Conservation (phyloP, 1,140 invertebrate genomes). For the Drosophila nannoptera region DNA sequence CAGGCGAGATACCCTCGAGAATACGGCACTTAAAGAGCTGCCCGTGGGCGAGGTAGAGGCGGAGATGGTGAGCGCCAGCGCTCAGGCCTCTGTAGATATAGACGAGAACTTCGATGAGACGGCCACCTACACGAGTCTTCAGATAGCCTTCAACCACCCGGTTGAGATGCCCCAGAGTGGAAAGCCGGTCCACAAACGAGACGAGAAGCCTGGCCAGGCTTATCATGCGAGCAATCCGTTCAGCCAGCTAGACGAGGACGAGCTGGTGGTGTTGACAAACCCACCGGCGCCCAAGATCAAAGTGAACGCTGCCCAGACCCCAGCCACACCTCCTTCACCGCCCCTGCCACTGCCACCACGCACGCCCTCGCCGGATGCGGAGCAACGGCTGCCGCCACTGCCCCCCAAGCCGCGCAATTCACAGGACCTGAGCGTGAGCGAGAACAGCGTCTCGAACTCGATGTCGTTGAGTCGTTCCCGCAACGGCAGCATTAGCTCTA, state of each 20-base stretch:
- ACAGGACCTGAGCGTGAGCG: slow-evolving; percentile 58
- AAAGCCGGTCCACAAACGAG: neutral
- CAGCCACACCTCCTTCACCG: slow-evolving; percentile 63
- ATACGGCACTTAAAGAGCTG: slow-evolving; percentile 68
- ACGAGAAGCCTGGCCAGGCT: slow-evolving; percentile 1
- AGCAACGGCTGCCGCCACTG: slow-evolving; percentile 62
- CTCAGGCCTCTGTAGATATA: slow-evolving; percentile 79
- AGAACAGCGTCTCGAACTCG: slow-evolving; percentile 50
- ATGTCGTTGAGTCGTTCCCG: slow-evolving; percentile 56
- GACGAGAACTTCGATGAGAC: slow-evolving; percentile 86
- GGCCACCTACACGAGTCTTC: slow-evolving; percentile 89
- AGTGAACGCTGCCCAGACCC: slow-evolving; percentile 71
- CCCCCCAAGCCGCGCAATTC: slow-evolving; percentile 70
- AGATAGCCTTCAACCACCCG: slow-evolving; percentile 91
- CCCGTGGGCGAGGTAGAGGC: slow-evolving; percentile 39
- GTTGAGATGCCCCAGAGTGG: slow-evolving; percentile 72
- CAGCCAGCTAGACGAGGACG: slow-evolving; percentile 58
- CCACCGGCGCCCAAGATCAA: slow-evolving; percentile 79
- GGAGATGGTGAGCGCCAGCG: slow-evolving; percentile 48
- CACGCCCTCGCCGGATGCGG: slow-evolving; percentile 64
- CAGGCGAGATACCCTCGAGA: slow-evolving; percentile 79
- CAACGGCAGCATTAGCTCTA: slow-evolving; percentile 65
- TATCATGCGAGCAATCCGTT: slow-evolving; percentile 61
- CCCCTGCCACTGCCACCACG: slow-evolving; percentile 63
- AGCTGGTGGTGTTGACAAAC: slow-evolving; percentile 73